phyloP scores from a whole-genome alignment of 2,888 invertebrate species.

The Lissocephala sabroskyi region DNA sequence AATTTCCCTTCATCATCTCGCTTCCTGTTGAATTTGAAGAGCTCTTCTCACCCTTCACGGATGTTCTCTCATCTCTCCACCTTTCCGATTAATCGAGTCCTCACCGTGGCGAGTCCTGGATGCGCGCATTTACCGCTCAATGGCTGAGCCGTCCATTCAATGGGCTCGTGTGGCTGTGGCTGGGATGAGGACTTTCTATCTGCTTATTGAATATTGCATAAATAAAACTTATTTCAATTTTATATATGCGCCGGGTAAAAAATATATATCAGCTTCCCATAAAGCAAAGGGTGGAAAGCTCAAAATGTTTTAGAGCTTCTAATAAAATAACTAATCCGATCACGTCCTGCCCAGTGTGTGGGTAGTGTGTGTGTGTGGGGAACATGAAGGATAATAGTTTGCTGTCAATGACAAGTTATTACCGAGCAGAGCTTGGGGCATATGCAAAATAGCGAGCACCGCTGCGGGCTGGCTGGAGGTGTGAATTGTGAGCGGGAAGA shows the following conservation, averaged over 20 bases:
- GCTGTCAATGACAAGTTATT: conserved; percentile 34
- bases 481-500: too few relatives aligned
- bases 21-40: too few relatives aligned
- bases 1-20: too few relatives aligned
- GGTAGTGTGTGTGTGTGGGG: not conserved
- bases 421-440: conserved; percentile 1
- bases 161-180: too few relatives aligned
- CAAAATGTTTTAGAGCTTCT: conserved; percentile 44
- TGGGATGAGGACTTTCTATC: not conserved
- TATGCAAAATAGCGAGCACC: too few relatives aligned
- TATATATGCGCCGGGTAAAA: conserved; percentile 12
- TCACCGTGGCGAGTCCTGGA: too few relatives aligned
- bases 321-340: conserved; percentile 63
- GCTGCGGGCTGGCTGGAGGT: too few relatives aligned
- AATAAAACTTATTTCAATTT: conserved; percentile 62
- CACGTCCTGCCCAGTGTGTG: conserved; percentile 35
- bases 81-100: too few relatives aligned
- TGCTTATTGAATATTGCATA: conserved; percentile 47
- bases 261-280: conserved; percentile 10
- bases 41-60: too few relatives aligned
- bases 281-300: not conserved
- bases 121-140: too few relatives aligned
- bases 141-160: too few relatives aligned
- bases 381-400: conserved; percentile 36
- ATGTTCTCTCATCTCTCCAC: too few relatives aligned